Conservation (phyloP, 2,888 invertebrate genomes). For the Euplagia quadripunctaria region DNA sequence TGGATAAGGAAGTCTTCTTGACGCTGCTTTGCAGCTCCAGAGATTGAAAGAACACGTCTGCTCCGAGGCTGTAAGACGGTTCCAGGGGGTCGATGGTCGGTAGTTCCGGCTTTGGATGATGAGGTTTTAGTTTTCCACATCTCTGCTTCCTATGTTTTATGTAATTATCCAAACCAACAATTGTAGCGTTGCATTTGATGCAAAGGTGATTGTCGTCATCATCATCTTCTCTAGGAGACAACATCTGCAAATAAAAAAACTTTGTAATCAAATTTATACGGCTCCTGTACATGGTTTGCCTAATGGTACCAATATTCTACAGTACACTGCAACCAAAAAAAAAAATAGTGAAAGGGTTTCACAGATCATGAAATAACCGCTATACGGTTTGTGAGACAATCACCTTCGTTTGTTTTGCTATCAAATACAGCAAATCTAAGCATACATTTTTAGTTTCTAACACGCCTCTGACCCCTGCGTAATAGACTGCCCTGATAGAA, state of each 20-base stretch:
- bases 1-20: conserved; percentile 86
- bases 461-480: no score
- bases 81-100: conserved; percentile 76
- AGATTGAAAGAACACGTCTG: conserved; percentile 95
- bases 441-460: no score
- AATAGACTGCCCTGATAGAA: no score
- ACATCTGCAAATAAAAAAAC: conserved; percentile 77
- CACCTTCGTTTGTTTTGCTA: no score
- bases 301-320: no score
- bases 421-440: no score
- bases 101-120: conserved; percentile 65
- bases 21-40: conserved; percentile 92
- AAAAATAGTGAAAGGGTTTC: no score
- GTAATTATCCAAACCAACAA: conserved; percentile 95
- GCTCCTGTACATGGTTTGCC: no score
- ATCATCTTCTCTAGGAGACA: conserved; percentile 87
- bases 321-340: no score
- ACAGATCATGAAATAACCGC: no score
- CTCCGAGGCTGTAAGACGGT: conserved; percentile 89
- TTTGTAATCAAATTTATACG: background rate
- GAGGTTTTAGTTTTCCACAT: conserved; percentile 84
- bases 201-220: conserved; percentile 96
- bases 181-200: conserved; percentile 94
- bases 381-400: no score
- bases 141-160: conserved; percentile 93